These are phyloP conservation scores for Oncopeltus fasciatus DNA, from an alignment of 1,140 invertebrate genomes.

Conservation along the genomic window DNA sequence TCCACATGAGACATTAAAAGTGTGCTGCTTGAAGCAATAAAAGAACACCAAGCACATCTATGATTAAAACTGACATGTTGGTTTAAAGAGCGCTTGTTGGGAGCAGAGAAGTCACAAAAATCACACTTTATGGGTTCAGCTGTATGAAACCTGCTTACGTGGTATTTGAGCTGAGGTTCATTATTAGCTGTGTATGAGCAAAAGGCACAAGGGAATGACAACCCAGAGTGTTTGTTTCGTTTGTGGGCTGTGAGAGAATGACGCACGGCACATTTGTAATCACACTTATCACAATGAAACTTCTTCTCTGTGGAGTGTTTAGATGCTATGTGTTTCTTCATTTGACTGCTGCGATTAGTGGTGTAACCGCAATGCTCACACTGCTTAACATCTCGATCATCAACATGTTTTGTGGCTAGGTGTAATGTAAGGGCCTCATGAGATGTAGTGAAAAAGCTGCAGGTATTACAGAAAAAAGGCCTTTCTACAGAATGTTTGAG, in stretches of 20 bases:
- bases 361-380: not conserved
- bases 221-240: not conserved
- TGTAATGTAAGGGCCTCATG: not conserved
- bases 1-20: too few relatives aligned
- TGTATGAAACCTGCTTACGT: not conserved
- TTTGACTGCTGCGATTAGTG: not conserved
- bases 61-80: too few relatives aligned
- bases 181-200: not conserved
- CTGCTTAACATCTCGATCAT: not conserved
- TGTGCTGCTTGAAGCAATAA: too few relatives aligned
- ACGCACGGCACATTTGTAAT: not conserved
- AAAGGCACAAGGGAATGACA: not conserved
- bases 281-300: not conserved
- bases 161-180: not conserved
- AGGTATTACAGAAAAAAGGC: not conserved
- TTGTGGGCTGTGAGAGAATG: not conserved
- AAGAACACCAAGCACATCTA: too few relatives aligned
- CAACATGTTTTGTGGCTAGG: not conserved
- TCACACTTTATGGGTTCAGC: not conserved
- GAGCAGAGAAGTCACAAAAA: not conserved
- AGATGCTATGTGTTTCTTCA: not conserved
- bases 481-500: not conserved
- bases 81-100: too few relatives aligned
- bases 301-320: not conserved
- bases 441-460: not conserved